These are phyloP conservation scores for Phaenicophaeus curvirostris DNA, from an alignment of 2,797 vertebrate genomes.

Conservation along the genomic window DNA sequence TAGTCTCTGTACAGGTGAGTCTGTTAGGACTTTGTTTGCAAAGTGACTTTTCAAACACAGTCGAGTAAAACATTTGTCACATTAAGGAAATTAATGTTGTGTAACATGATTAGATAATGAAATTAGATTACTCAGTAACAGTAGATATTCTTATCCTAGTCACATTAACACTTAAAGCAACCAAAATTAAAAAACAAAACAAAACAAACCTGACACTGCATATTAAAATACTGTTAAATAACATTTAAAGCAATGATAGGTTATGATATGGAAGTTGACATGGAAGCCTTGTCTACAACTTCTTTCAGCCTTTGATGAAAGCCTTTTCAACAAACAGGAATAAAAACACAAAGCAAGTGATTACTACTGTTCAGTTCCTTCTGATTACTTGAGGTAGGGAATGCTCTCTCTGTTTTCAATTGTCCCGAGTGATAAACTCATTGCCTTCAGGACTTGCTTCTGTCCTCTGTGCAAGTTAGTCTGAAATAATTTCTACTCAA, in stretches of 20 bases:
- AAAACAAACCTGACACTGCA: not conserved
- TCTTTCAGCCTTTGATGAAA: not conserved
- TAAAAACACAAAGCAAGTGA: not conserved
- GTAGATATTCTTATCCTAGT: not conserved
- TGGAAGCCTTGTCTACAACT: not conserved
- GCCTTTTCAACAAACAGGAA: not conserved
- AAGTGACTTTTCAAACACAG: not conserved
- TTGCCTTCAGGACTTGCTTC: not conserved
- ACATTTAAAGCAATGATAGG: not conserved
- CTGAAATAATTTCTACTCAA: not conserved
- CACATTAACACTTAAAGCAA: not conserved
- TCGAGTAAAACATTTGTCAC: not conserved
- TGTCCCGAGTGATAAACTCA: not conserved
- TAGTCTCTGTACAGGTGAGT: not conserved
- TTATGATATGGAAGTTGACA: not conserved
- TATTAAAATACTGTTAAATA: not conserved
- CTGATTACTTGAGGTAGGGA: not conserved
- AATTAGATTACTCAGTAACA: not conserved
- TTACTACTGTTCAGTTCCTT: not conserved
- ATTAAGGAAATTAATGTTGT: constrained; percentile 1
- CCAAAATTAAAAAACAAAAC: not conserved
- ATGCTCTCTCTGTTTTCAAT: not conserved
- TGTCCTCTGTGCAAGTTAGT: not conserved
- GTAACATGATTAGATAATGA: not conserved
- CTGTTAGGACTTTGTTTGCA: not conserved